Evolutionary conservation across 1,140 invertebrate genomes (phyloP).

Genomic region (Chelonus insularis): DNA sequence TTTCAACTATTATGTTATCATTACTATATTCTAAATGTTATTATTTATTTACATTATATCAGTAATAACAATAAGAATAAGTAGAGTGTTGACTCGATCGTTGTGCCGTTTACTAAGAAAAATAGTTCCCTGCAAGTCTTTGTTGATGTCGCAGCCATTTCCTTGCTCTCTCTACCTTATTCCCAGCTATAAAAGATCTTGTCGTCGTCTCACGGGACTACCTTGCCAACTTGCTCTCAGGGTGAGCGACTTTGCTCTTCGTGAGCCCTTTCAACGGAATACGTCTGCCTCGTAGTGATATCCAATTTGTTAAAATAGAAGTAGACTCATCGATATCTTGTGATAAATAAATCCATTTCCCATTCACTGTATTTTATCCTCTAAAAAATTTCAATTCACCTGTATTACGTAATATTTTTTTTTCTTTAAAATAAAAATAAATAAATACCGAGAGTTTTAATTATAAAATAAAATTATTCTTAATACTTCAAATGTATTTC

Average conservation of each 20-base stretch:
- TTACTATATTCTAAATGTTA: no score
- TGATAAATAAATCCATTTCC: no score
- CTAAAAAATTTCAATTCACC: slow-evolving; percentile 11
- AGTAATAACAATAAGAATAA: not conserved
- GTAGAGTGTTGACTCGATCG: not conserved
- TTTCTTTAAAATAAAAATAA: no score
- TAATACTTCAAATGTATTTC: no score
- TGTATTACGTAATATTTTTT: no score
- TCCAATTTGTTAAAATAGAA: slow-evolving; percentile 15
- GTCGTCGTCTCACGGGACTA: slow-evolving; percentile 2
- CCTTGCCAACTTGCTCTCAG: slow-evolving; percentile 19
- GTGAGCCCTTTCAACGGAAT: slow-evolving; percentile 14
- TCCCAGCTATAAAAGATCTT: slow-evolving; percentile 20
- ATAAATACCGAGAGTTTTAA: no score
- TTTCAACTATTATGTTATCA: no score
- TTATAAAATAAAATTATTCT: no score
- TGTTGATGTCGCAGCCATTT: not conserved
- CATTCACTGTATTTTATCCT: not conserved
- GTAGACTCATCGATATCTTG: no score
- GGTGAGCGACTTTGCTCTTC: slow-evolving; percentile 23
- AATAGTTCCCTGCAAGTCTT: not conserved
- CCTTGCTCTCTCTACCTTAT: not conserved
- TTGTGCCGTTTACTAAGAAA: no score
- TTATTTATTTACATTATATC: no score
- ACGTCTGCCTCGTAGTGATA: not conserved